These are phyloP conservation scores for Caerostris extrusa DNA, from an alignment of 1,140 invertebrate species.

Conservation along the genomic window DNA sequence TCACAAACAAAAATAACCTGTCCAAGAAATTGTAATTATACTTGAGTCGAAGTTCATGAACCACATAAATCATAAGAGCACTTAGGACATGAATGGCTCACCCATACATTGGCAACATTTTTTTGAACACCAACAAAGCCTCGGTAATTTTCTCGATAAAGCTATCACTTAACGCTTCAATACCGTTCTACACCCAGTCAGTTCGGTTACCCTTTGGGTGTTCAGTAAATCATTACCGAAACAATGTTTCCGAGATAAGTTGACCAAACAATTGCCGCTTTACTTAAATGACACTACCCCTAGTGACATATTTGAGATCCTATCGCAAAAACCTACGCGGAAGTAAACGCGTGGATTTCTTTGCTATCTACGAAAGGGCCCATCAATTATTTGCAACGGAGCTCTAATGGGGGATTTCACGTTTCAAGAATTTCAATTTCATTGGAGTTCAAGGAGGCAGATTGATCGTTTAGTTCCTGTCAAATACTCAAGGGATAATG, in stretches of 20 bases:
- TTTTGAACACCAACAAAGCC: conserved; percentile 13
- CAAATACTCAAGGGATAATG: background rate
- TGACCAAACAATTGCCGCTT: background rate
- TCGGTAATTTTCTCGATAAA: conserved; percentile 38
- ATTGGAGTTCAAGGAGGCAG: background rate
- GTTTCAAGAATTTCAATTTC: background rate
- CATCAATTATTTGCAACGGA: background rate
- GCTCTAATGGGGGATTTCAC: background rate
- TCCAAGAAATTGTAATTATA: too few relatives aligned
- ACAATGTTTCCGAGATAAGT: conserved; percentile 49
- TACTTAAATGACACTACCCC: background rate
- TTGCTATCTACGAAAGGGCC: background rate
- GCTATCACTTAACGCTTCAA: conserved; percentile 50
- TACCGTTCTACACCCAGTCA: conserved; percentile 25
- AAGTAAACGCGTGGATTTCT: conserved; percentile 24
- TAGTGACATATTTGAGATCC: conserved; percentile 69
- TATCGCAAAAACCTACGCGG: conserved; percentile 41
- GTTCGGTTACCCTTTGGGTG: conserved; percentile 34
- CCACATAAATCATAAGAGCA: background rate
- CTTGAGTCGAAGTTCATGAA: too few relatives aligned
- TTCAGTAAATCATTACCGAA: conserved; percentile 60
- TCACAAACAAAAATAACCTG: too few relatives aligned
- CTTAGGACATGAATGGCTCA: background rate
- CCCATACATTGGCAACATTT: background rate
- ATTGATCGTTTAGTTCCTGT: background rate